Percentiles rank a stretch among this genome's conserved stretches.
These are phyloP conservation scores for Fistularia tabacaria DNA, from an alignment of 2,797 vertebrate species.

Conservation along the genomic window DNA sequence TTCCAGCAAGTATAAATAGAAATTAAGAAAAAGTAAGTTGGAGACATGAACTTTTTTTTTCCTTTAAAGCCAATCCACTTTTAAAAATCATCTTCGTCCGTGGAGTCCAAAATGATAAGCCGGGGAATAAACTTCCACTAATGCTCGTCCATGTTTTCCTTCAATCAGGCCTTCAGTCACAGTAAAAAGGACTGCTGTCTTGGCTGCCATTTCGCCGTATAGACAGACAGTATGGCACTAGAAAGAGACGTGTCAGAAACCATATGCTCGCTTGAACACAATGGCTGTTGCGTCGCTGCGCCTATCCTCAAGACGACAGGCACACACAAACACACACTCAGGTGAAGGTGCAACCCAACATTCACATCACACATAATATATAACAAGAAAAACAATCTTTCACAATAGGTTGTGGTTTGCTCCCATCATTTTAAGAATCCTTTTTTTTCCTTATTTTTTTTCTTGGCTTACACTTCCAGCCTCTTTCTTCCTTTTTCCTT, in stretches of 20 bases:
- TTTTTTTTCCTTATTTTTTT: neutral
- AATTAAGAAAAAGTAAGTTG: slow-evolving; percentile 60
- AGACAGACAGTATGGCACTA: slow-evolving; percentile 68
- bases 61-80: slow-evolving; percentile 66
- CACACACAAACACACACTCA: slow-evolving; percentile 19
- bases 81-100: slow-evolving; percentile 58
- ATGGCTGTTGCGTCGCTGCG: slow-evolving; percentile 34
- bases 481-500: slow-evolving; percentile 22
- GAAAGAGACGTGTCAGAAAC: slow-evolving; percentile 66
- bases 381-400: slow-evolving; percentile 3
- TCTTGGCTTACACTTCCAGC: slow-evolving; percentile 10
- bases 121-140: slow-evolving; percentile 69
- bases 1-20: slow-evolving; percentile 65
- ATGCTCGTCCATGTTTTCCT: slow-evolving; percentile 69
- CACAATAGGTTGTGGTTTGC: neutral
- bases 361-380: neutral
- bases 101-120: slow-evolving; percentile 57
- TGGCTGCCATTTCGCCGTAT: slow-evolving; percentile 66
- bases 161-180: slow-evolving; percentile 63
- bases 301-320: slow-evolving; percentile 63
- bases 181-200: slow-evolving; percentile 64
- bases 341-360: slow-evolving; percentile 22
- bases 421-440: neutral
- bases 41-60: slow-evolving; percentile 53
- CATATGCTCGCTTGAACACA: slow-evolving; percentile 67